Conservation (phyloP, 2,113 vertebrate species). For the Sitta europaea region DNA sequence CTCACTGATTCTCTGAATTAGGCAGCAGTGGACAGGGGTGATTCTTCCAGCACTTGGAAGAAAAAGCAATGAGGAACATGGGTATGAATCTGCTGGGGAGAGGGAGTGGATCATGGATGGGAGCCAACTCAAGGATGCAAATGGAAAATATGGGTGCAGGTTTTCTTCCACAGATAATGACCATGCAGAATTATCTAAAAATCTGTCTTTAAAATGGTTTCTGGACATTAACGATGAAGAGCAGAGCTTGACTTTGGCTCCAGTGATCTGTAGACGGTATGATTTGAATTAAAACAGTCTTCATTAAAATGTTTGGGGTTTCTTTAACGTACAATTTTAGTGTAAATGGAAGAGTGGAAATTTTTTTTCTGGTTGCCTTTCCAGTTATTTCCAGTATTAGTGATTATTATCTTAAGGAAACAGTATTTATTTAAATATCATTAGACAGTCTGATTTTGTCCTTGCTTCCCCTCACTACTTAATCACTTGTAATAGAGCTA, state of each 20-base stretch:
- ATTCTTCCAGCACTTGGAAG: neutral
- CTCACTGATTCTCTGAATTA: neutral
- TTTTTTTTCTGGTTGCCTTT: neutral
- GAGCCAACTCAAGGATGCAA: neutral
- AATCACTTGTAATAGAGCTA: neutral
- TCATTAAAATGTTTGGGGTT: neutral
- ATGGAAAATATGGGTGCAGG: neutral
- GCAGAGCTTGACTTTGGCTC: neutral
- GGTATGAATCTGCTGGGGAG: neutral
- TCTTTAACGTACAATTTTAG: neutral
- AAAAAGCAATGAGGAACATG: neutral
- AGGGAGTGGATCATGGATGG: neutral
- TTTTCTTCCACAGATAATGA: neutral
- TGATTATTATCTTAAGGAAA: neutral
- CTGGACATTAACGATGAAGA: neutral
- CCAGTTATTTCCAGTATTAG: neutral
- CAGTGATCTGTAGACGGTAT: neutral
- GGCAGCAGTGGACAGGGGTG: accelerated
- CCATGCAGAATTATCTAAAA: neutral
- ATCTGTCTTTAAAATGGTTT: neutral
- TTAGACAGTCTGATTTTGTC: neutral
- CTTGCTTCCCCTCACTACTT: neutral
- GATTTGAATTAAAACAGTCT: neutral
- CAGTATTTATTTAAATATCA: neutral
- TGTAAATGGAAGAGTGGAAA: neutral